Percentiles rank a stretch among this genome's conserved stretches.
Evolutionary conservation across 2,797 vertebrate genomes (phyloP).

Genomic region (Manis javanica): DNA sequence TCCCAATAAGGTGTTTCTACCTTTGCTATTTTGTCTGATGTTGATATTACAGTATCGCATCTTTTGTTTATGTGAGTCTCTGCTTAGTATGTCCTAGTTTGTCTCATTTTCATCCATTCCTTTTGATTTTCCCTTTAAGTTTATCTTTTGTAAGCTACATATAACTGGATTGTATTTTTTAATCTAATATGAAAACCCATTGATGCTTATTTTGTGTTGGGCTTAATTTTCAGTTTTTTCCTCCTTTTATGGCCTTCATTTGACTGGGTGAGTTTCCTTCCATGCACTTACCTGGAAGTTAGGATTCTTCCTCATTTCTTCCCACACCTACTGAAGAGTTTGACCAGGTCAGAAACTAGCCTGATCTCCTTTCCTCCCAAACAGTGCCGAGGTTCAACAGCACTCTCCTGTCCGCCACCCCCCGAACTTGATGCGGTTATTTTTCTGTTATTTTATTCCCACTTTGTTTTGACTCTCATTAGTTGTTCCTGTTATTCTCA

Average conservation of each 20-base stretch:
- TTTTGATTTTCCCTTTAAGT: not conserved
- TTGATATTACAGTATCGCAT: not conserved
- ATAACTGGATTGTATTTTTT: not conserved
- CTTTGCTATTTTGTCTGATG: not conserved
- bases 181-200: not conserved
- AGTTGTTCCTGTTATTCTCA: not conserved
- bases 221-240: not conserved
- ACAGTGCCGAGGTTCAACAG: not conserved
- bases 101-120: not conserved
- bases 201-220: not conserved
- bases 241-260: not conserved
- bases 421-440: not conserved
- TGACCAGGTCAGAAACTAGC: not conserved
- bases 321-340: not conserved
- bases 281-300: slow-evolving; percentile 27
- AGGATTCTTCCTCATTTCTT: not conserved
- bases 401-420: not conserved
- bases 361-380: not conserved
- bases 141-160: not conserved
- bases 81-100: not conserved
- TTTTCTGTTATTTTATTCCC: not conserved
- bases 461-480: not conserved
- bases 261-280: not conserved
- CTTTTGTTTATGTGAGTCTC: not conserved
- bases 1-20: not conserved